A percentile compares a stretch with the other conserved stretches of the same genome.
phyloP scores from a whole-genome alignment of 1,140 invertebrate genomes.

The Portunus trituberculatus region DNA sequence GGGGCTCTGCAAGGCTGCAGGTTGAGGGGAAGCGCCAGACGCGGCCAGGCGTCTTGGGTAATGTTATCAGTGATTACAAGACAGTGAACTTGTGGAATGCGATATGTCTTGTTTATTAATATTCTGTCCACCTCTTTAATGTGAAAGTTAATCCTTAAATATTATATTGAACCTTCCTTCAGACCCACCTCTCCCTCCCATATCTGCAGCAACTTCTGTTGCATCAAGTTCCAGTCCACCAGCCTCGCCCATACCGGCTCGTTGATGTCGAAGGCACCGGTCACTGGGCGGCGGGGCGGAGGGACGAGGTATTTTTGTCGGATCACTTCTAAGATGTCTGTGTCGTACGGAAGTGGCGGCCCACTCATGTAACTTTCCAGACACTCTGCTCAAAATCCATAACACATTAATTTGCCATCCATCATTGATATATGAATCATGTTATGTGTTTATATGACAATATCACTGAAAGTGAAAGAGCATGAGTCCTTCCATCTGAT shows the following conservation, averaged over 20 bases:
- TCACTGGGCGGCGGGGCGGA: constrained; percentile 28
- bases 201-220: constrained; percentile 53
- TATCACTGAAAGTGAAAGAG: too few relatives aligned
- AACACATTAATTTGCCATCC: not conserved
- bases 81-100: too few relatives aligned
- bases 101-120: too few relatives aligned
- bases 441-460: too few relatives aligned
- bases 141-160: too few relatives aligned
- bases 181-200: constrained; percentile 52
- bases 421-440: too few relatives aligned
- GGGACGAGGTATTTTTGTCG: constrained; percentile 34
- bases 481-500: too few relatives aligned
- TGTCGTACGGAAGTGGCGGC: not conserved
- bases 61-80: not conserved
- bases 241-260: constrained; percentile 53
- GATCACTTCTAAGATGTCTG: not conserved
- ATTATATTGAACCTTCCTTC: too few relatives aligned
- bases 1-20: constrained; percentile 24
- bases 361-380: constrained; percentile 30
- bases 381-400: constrained; percentile 37
- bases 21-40: too few relatives aligned
- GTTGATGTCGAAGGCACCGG: constrained; percentile 25
- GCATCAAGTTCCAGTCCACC: constrained; percentile 61
- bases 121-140: too few relatives aligned
- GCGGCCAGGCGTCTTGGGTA: not conserved